Base-by-base conservation (phyloP, 2,797 vertebrate species). In the Gastrophryne carolinensis region DNA sequence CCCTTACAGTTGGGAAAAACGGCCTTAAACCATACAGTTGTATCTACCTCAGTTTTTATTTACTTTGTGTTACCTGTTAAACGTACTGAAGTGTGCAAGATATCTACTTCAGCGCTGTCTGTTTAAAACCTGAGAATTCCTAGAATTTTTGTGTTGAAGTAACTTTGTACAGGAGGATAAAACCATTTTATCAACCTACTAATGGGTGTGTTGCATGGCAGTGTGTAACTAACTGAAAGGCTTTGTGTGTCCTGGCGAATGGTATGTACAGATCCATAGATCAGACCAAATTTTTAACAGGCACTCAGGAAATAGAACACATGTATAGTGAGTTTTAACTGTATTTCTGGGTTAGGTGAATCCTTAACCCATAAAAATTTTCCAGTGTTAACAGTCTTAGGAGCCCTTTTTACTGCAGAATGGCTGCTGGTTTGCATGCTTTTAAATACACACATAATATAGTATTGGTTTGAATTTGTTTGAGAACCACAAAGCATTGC, bases 371-470 rank as follows among this genome's bases (percentile, higher is more conserved):
- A 57, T 24, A 79, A 27, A 29, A 5, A 35, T 71, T 54, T 44
- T 17, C 87, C 87, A 90, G 90, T 89, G 83, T 89, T 89, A 84
- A 1, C 75, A 83, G 80, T 71, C 79, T 80, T 81, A 69, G 35
- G 30, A 37, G 90, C 92, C 90, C 93, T 87, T 63, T 83, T 91
- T 91, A 95, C 93, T 95, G 86, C 85, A 94, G 95, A 91, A 95
- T 93, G 88, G 84, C 84, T n/a, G 83, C 84, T 85, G 1, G 64
- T 12, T 85, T 86, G 91, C 88, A 89, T 90, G 89, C 89, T 90
- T 83, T 89, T 89, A 73, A 83, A 73, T 75, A 82, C 83, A 81
- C 83, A 82, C 83, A 79, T 77, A 79, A 68, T 39, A 1, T 70
- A 75, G 50, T 68, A 44, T 73, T 35, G 73, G 72, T 79, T 41